Base-by-base conservation (phyloP, 2,888 invertebrate genomes). In the Anthophora plumipes region DNA sequence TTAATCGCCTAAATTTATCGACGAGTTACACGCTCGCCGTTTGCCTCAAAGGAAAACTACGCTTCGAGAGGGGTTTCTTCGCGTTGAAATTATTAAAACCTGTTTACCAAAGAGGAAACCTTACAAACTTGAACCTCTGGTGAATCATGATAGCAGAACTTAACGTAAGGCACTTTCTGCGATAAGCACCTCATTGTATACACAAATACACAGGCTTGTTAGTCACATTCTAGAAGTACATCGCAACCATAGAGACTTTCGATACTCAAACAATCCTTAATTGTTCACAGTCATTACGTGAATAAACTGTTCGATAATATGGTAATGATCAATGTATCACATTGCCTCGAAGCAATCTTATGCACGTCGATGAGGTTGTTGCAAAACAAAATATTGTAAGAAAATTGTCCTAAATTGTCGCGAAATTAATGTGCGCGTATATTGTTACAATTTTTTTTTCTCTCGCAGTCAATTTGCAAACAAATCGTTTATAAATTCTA, bases 81-180 rank as follows among this genome's bases (percentile, higher is more conserved):
- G 37, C n/a, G n/a, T 39, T 39, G 37, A 52, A 77, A 59, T 57
- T 25, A 43, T 41, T 41, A 22, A n/a, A 12, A 59, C n/a, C 25
- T 46, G 31, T 41, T 55, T 25, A 46, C 43, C 12, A 11, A 37
- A 43, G 25, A 25, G 25, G 48, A 52, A 46, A 50, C 20, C 41
- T 20, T 48, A 31, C 48, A 31, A 20, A 67, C 17, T 22, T 20
- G 48, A 43, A 66, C 43, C 77, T 69, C 22, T 11, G 11, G 11
- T 7, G 14, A 76, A 55, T 25, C 43, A 11, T 43, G 6, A 52
- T 52, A 52, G 59, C 63, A 69, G 74, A 73, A 80, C 61, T 59
- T 46, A 69, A 81, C 46, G 41, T 77, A 81, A 82, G 74, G 57
- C 64, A 82, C 85, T 85, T 50, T 39, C 11, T 68, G 20, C 52